Percentiles rank a stretch among this genome's conserved stretches.
phyloP scores from a whole-genome alignment of 2,888 invertebrate genomes.

The Chironomus tentans region DNA sequence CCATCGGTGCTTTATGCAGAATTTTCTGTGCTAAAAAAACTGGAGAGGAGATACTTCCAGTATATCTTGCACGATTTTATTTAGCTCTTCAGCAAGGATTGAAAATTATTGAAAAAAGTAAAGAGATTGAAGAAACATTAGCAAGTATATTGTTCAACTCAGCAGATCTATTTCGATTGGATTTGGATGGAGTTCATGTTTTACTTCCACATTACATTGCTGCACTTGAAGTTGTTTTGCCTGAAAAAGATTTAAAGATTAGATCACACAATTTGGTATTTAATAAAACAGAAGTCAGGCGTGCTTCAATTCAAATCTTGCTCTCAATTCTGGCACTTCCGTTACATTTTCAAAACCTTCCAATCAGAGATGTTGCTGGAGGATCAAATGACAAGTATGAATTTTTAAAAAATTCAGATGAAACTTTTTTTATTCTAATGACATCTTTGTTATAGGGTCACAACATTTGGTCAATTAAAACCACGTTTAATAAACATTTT shows the following conservation, averaged over 20 bases:
- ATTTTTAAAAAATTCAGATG: background rate
- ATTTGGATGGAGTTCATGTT: constrained; percentile 86
- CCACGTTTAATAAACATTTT: constrained; percentile 69
- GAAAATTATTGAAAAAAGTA: constrained; percentile 51
- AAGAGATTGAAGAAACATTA: constrained; percentile 66
- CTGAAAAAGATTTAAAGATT: constrained; percentile 73
- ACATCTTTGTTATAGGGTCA: constrained; percentile 33
- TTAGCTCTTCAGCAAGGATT: constrained; percentile 84
- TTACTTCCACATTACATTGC: constrained; percentile 81
- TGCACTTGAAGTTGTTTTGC: constrained; percentile 83
- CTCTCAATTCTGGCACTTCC: constrained; percentile 88
- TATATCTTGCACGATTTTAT: constrained; percentile 89
- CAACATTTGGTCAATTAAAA: constrained; percentile 61
- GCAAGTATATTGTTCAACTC: constrained; percentile 82
- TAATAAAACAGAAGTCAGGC: constrained; percentile 69
- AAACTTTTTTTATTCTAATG: too few species aligned
- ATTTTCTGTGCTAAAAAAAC: constrained; percentile 95
- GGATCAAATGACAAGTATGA: constrained; percentile 47
- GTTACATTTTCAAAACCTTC: constrained; percentile 74
- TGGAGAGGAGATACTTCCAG: constrained; percentile 84
- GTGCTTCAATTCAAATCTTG: constrained; percentile 85
- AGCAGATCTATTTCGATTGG: constrained; percentile 77
- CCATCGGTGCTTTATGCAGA: constrained; percentile 87
- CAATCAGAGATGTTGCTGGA: constrained; percentile 58
- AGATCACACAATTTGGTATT: constrained; percentile 51